These are phyloP conservation scores for Melanostigma gelatinosum DNA, from an alignment of 2,113 vertebrate genomes.

Conservation along the genomic window DNA sequence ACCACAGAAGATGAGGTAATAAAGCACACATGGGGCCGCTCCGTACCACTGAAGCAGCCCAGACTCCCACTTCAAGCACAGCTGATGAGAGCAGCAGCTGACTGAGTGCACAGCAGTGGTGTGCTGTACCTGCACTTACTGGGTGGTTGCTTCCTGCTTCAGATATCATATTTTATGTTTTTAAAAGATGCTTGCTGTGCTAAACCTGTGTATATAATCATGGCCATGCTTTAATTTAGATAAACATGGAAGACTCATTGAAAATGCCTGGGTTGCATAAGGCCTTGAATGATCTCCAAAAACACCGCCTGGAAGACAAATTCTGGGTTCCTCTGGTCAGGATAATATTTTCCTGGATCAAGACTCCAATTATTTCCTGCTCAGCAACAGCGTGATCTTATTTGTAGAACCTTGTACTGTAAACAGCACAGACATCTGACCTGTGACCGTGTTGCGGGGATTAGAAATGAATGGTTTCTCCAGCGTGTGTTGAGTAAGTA, in stretches of 20 bases:
- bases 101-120: slow-evolving; percentile 29
- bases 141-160: slow-evolving; percentile 3
- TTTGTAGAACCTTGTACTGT: slow-evolving; percentile 49
- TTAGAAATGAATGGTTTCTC: slow-evolving; percentile 52
- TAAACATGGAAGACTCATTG: slow-evolving; percentile 4
- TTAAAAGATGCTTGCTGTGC: slow-evolving; percentile 10
- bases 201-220: slow-evolving; percentile 6
- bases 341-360: slow-evolving; percentile 72
- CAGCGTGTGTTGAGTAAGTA: slow-evolving; percentile 14
- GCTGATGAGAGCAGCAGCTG: slow-evolving; percentile 52
- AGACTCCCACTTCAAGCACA: slow-evolving; percentile 44
- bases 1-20: slow-evolving; percentile 71
- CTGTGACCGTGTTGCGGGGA: slow-evolving; percentile 29
- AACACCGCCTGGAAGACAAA: slow-evolving; percentile 46
- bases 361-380: slow-evolving; percentile 36
- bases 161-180: slow-evolving; percentile 7
- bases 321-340: slow-evolving; percentile 51
- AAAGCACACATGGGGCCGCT: slow-evolving; percentile 62
- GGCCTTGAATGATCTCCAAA: slow-evolving; percentile 41
- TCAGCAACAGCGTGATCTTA: slow-evolving; percentile 38
- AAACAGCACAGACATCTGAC: slow-evolving; percentile 58
- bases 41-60: slow-evolving; percentile 39
- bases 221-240: slow-evolving; percentile 23
- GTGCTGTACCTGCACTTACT: slow-evolving; percentile 22
- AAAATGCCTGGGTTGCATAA: slow-evolving; percentile 9